phyloP scores from a whole-genome alignment of 2,113 vertebrate species.

The Alethe diademata region DNA sequence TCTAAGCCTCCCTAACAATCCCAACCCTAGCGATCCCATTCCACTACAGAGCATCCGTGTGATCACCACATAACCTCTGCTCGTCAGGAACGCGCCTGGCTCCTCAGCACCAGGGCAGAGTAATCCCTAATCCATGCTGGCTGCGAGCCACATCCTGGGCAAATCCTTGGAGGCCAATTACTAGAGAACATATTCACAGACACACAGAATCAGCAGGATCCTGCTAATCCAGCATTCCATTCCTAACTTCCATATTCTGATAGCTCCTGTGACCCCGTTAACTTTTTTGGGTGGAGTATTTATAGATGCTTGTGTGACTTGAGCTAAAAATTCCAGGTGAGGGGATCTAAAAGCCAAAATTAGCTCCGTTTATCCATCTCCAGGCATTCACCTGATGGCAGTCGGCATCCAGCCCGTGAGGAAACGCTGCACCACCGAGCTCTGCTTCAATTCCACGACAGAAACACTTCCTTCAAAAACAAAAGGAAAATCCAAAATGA shows the following conservation, averaged over 20 bases:
- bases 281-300: background rate
- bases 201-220: background rate
- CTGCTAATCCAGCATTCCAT: background rate
- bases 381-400: constrained; percentile 81
- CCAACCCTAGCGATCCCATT: background rate
- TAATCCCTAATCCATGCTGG: constrained; percentile 27
- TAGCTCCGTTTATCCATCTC: accelerated
- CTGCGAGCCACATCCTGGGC: background rate
- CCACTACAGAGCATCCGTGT: accelerated
- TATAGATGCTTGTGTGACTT: background rate
- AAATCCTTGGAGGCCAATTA: constrained; percentile 25
- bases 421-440: constrained; percentile 86
- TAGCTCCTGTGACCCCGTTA: background rate
- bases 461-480: constrained; percentile 71
- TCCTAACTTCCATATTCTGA: background rate
- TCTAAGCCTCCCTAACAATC: background rate
- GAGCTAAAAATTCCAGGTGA: background rate
- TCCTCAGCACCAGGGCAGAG: background rate
- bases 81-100: background rate
- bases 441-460: constrained; percentile 87
- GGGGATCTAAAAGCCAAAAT: background rate
- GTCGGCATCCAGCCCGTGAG: constrained; percentile 92
- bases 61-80: background rate
- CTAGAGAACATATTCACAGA: background rate
- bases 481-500: accelerated